Conservation (phyloP, 2,113 vertebrate genomes). For the Pantherophis guttatus region DNA sequence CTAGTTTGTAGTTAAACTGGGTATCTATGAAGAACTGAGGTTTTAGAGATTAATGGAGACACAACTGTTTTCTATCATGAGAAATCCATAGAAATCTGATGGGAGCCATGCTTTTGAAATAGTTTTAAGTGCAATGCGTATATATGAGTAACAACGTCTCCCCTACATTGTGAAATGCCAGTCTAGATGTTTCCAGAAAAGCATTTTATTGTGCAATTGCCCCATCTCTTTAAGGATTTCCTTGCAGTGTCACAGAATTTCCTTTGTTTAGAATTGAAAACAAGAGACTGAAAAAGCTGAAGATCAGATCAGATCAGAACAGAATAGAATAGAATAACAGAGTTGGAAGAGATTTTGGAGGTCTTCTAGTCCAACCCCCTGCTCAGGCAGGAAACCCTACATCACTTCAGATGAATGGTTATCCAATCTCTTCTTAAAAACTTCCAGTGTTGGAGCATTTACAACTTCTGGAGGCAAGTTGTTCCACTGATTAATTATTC, state of each 20-base stretch:
- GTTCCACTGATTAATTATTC: too few species aligned
- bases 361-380: too few species aligned
- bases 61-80: background rate
- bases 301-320: background rate
- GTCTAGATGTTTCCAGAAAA: background rate
- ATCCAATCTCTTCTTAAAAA: too few species aligned
- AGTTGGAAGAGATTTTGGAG: too few species aligned
- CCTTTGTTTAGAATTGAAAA: background rate
- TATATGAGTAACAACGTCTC: background rate
- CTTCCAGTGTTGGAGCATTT: too few species aligned
- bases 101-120: background rate
- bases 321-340: too few species aligned
- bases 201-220: background rate
- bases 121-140: background rate
- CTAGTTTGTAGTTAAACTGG: background rate
- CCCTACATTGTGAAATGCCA: background rate
- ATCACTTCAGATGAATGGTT: too few species aligned
- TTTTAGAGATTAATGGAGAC: background rate
- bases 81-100: background rate
- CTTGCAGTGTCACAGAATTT: background rate
- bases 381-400: too few species aligned
- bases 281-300: background rate
- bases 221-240: background rate
- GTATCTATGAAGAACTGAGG: background rate
- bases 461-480: too few species aligned